A percentile compares a stretch with the other conserved stretches of the same genome.
phyloP scores from a whole-genome alignment of 2,888 invertebrate genomes.

The Epinotia brunnichana region DNA sequence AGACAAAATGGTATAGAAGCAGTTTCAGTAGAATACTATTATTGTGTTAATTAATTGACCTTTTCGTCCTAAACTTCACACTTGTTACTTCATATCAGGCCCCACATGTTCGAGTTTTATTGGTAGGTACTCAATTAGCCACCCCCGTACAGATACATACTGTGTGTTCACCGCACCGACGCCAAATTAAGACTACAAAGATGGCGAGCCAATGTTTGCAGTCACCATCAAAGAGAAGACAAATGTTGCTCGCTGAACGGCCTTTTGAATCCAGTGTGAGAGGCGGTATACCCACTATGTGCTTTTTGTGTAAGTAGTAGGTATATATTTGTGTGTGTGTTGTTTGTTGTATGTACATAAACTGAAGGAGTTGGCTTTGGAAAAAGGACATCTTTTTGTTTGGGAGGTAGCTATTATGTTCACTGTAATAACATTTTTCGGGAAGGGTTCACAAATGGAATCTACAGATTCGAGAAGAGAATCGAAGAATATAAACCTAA shows the following conservation, averaged over 20 bases:
- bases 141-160: background rate
- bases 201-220: slow-evolving; percentile 9
- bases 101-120: slow-evolving; percentile 6
- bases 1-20: too few species aligned
- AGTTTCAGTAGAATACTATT: too few species aligned
- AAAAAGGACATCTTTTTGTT: slow-evolving; percentile 28
- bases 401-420: slow-evolving; percentile 25
- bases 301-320: background rate
- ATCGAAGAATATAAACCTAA: background rate
- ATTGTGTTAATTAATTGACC: too few species aligned
- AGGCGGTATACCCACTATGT: background rate
- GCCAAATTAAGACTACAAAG: slow-evolving; percentile 34
- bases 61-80: background rate
- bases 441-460: slow-evolving; percentile 33
- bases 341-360: slow-evolving; percentile 28
- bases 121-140: background rate
- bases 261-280: slow-evolving; percentile 11
- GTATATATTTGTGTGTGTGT: slow-evolving; percentile 2
- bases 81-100: background rate
- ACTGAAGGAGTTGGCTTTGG: slow-evolving; percentile 9
- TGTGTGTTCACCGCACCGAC: slow-evolving; percentile 8
- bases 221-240: slow-evolving; percentile 33
- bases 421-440: slow-evolving; percentile 8
- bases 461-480: too few species aligned
- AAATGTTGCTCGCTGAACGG: slow-evolving; percentile 20